Evolutionary conservation across 1,140 invertebrate species (phyloP), one percentile per base, ranked within the genome.

Genomic region (Drosophila pectinifera): DNA sequence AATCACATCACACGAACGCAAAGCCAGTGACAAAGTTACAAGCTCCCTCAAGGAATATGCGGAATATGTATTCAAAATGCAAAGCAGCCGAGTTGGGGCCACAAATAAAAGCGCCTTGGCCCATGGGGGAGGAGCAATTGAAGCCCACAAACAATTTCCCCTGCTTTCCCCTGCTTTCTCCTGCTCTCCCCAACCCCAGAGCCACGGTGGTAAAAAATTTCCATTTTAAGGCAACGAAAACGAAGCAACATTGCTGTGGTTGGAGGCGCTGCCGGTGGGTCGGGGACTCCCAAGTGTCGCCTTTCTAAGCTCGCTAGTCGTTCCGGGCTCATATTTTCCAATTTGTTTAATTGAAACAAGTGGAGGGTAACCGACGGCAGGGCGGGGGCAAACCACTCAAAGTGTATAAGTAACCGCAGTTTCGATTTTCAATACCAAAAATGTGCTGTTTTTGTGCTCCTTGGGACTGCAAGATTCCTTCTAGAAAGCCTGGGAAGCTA

Each of bases 291-390:
- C 59, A 3, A 57, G 62, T 46, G 59, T 84, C 76, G 46, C 56
- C 76, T 78, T 85, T 86, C 57, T 58, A 74, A 77, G 65, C 76
- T 72, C 61, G 38, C 41, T 45, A 67, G 57, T 63, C 59, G 55
- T 48, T 48, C 46, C 36, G 78, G 83, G 69, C 70, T 86, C 84
- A 86, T 86, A 86, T 86, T 88, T 86, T 86, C 58, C 84, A 86
- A 88, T 86, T 86, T 88, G 84, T 83, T 83, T 86, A 86, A 86
- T 86, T 86, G 83, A 86, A 86, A 89, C 75, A 83, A 88, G 78
- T 81, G 82, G 68, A 39, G 67, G 70, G 62, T 76, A 76, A 73
- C 53, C 42, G 4, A 14, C 18, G 3, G 18, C 34, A 45, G 34
- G 22, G 54, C 34, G 20, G 34, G 38, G 31, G 49, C 31, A 80